Evolutionary conservation across 1,140 invertebrate genomes (phyloP).

Genomic region (Pentalonia nigronervosa): DNA sequence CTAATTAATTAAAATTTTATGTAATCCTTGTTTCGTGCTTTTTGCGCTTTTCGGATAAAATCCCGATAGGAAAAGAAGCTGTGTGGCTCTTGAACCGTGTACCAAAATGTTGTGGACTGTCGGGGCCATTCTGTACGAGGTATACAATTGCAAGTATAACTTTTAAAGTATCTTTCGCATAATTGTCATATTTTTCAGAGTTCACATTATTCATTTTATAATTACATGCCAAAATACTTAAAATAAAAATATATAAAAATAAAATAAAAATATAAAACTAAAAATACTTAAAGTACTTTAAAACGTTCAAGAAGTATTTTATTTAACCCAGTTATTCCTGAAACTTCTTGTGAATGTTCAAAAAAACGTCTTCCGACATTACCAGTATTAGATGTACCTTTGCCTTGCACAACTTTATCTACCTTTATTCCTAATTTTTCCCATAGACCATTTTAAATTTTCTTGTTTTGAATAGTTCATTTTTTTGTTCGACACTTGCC

Average conservation of each 20-base stretch:
- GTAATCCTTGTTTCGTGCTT: slow-evolving; percentile 61
- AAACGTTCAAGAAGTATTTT: not conserved
- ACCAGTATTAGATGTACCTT: slow-evolving; percentile 58
- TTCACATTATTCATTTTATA: slow-evolving; percentile 52
- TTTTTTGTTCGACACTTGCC: slow-evolving; percentile 36
- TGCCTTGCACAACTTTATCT: slow-evolving; percentile 56
- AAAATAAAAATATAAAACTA: no score
- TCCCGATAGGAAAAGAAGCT: slow-evolving; percentile 59
- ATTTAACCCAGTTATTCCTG: not conserved
- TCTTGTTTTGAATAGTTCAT: not conserved
- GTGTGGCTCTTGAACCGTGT: slow-evolving; percentile 59
- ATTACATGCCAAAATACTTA: slow-evolving; percentile 59
- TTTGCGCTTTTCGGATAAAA: slow-evolving; percentile 61
- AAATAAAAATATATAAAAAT: no score
- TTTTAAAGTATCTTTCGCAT: slow-evolving; percentile 17
- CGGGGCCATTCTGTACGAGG: not conserved
- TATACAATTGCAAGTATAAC: slow-evolving; percentile 17
- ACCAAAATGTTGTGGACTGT: slow-evolving; percentile 62
- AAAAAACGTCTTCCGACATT: slow-evolving; percentile 58
- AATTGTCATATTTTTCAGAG: not conserved
- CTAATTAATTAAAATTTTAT: no score
- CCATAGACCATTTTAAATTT: slow-evolving; percentile 18
- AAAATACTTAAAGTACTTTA: no score
- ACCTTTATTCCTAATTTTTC: slow-evolving; percentile 45
- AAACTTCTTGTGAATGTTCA: not conserved